A percentile compares a stretch with the other conserved stretches of the same genome.
Conservation (phyloP, 2,113 vertebrate species). For the Gymnocephalus cernua region DNA sequence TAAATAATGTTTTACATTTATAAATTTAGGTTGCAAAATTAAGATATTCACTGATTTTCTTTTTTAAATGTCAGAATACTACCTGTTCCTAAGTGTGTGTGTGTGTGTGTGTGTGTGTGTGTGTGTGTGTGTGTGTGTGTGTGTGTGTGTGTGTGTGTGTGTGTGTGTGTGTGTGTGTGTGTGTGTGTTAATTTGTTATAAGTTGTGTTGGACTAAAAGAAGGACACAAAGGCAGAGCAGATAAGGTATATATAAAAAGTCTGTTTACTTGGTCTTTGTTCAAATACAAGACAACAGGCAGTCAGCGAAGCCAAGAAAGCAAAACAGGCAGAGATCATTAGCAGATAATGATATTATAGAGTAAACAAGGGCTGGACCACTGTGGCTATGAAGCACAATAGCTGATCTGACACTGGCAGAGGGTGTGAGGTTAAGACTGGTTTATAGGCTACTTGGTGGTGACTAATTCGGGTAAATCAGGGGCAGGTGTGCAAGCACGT, state of each 20-base stretch:
- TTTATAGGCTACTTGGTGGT: neutral
- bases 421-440: neutral
- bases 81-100: neutral
- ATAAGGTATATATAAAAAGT: neutral
- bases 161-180: neutral
- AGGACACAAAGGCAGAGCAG: neutral
- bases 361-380: neutral
- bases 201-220: neutral
- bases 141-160: neutral
- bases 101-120: neutral
- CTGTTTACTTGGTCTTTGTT: neutral
- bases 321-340: neutral
- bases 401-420: neutral
- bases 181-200: neutral
- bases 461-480: slow-evolving; percentile 5
- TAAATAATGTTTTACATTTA: neutral
- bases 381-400: neutral
- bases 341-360: neutral
- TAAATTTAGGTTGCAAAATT: neutral
- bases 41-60: neutral
- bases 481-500: neutral
- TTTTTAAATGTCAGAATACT: neutral
- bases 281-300: neutral
- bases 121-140: neutral
- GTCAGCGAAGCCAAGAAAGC: neutral